Base-by-base conservation (phyloP, 2,113 vertebrate species). In the Perca schrenkii region DNA sequence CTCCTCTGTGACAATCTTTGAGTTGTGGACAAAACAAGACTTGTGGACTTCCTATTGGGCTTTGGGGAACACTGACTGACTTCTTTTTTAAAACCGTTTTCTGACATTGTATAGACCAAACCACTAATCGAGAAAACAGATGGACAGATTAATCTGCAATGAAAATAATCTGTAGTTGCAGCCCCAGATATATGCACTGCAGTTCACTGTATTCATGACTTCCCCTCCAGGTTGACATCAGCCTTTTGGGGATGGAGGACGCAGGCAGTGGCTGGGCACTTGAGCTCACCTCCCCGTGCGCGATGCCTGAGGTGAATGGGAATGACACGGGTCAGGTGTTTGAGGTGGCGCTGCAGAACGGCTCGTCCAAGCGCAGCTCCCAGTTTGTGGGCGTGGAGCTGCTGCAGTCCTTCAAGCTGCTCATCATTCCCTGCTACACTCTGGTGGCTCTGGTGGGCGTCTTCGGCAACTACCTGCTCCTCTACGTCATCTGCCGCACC, bases 341-440 rank as follows among this genome's bases (percentile, higher is more conserved):
- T 0, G 94, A 96, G 87, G 95, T 96, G 43, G 52, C 83, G 1
- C 87, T 95, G 71, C 92, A 90, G 79, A 96, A 96, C 61, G 60
- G 8, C 91, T 95, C 96, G 31, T 88, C 96, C 66, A 93, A 95
- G 16, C 89, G 82, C 86, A 96, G 92, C 69, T 36, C 94, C 0
- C 96, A 96, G 91, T 96, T 97, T 78, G 94, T 92, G 0, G 95
- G 96, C 0, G 97, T 97, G 76, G 95, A 97, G 91, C 91, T 97
- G 79, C 91, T 97, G 66, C 96, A 97, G 93, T 96, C 96, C 74
- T 97, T 96, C 92, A 97, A 97, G 79, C 93, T 92, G 54, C 94
- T 97, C 68, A 96, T 97, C 91, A 96, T 97, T 50, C 96, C 97
- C 47, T 97, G 96, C 94, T 97, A 97, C n/a, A 84, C 94, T 8